Conservation (phyloP, 1,140 invertebrate species). For the Eufriesea mexicana region DNA sequence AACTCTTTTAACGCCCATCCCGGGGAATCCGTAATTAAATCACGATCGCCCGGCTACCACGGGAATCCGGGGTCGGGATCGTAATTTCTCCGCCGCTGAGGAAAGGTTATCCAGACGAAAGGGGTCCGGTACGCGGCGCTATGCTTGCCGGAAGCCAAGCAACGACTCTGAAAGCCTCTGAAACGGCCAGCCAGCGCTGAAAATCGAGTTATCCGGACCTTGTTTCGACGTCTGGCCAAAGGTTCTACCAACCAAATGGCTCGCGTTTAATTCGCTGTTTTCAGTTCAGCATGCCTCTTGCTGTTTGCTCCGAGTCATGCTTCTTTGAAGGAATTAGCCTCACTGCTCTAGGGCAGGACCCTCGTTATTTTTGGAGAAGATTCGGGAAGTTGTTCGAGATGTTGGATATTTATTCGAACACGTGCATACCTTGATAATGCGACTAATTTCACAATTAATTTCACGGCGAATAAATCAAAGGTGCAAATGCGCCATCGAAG, state of each 20-base stretch:
- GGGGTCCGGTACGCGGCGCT: background rate
- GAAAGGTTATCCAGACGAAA: slow-evolving; percentile 34
- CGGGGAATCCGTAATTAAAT: slow-evolving; percentile 41
- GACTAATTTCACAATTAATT: background rate
- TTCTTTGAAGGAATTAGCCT: background rate
- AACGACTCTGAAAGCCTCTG: background rate
- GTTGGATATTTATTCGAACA: background rate
- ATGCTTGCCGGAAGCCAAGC: background rate
- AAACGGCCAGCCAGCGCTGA: background rate
- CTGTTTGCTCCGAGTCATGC: background rate
- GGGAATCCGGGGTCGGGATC: slow-evolving; percentile 39
- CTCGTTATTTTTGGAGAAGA: background rate
- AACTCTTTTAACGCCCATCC: slow-evolving; percentile 34
- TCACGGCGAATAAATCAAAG: background rate
- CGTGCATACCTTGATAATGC: background rate
- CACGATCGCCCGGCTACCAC: slow-evolving; percentile 33
- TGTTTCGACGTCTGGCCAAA: background rate
- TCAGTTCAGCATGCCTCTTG: background rate
- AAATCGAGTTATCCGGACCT: slow-evolving; percentile 1
- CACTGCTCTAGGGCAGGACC: no score
- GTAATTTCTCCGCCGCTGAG: slow-evolving; percentile 17
- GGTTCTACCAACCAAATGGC: background rate
- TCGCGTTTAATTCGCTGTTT: background rate
- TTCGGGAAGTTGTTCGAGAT: background rate
- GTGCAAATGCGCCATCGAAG: background rate